Base-by-base conservation (phyloP, 2,113 vertebrate species). In the Grammomys surdaster region DNA sequence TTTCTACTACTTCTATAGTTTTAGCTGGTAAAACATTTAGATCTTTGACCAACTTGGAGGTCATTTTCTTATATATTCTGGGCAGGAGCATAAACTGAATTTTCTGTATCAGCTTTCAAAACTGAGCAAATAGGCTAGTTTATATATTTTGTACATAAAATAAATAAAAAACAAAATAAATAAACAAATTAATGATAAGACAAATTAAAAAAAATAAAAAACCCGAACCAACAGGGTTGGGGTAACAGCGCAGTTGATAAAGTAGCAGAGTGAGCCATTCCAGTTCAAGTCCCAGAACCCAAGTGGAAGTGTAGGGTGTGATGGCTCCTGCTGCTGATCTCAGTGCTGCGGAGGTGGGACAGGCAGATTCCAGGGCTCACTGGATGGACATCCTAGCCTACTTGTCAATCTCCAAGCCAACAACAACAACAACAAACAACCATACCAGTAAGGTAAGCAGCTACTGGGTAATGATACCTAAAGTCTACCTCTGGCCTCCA, bases 71-170 rank as follows among this genome's bases (percentile, higher is more conserved):
- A 51, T 60, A 73, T 33, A 13, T 63, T 36, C n/a, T 65, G 51
- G 89, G 46, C 28, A 91, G 58, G 26, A 20, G 28, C 76, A 17
- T 76, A 88, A 51, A 36, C 60, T 43, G 48, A 81, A 31, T 54
- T 65, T 92, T 94, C 19, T 89, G n/a, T 69, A 75, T 48, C 24
- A 81, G 85, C 2, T 67, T 96, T 89, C 76, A 70, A 86, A 90
- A 85, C 56, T 40, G 75, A 28, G 75, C 70, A 90, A 48, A 75
- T 7, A 7, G 36, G 7, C 36, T 40, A 40, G 40, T 40, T 40
- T 40, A 40, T 40, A 2, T 40, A 40, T 40, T 40, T 40, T 40
- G 40, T 40, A 69, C 31, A 67, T 33, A n/a, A 72, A n/a, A 36
- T 70, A 72, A 72, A 36, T 3, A 65, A 69, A 31, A 63, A 63